Conservation (phyloP, 2,797 vertebrate genomes). For the Oreochromis grahami region DNA sequence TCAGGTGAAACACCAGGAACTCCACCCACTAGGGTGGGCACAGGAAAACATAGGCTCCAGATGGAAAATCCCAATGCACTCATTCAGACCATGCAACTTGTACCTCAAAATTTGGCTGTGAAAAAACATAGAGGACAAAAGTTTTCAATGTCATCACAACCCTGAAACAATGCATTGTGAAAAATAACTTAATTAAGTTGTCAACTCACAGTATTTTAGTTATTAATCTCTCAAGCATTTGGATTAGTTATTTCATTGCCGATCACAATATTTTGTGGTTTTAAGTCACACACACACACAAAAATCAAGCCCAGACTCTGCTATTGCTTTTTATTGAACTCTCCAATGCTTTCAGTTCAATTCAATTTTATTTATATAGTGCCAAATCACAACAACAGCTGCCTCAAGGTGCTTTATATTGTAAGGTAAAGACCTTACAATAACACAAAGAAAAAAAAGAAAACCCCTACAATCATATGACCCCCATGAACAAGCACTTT, state of each 20-base stretch:
- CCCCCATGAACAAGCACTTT: neutral
- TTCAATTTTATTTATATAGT: neutral
- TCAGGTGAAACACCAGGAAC: neutral
- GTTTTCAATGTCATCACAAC: neutral
- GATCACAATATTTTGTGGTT: neutral
- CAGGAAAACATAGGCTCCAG: neutral
- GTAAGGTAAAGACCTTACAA: neutral
- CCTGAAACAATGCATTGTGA: neutral
- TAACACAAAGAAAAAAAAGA: neutral
- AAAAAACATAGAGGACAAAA: neutral
- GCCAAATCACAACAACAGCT: neutral
- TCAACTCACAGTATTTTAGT: neutral
- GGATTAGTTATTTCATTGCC: neutral
- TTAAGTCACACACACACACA: neutral
- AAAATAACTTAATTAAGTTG: neutral
- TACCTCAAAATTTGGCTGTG: neutral
- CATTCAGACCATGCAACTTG: neutral
- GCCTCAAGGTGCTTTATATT: neutral
- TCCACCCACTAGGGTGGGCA: neutral
- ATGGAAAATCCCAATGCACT: neutral
- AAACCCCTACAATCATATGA: neutral
- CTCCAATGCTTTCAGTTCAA: neutral
- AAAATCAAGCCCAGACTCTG: neutral
- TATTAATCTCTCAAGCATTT: neutral
- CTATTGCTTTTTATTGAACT: neutral